Conservation (phyloP, 1,140 invertebrate genomes). For the Sinonovacula constricta region DNA sequence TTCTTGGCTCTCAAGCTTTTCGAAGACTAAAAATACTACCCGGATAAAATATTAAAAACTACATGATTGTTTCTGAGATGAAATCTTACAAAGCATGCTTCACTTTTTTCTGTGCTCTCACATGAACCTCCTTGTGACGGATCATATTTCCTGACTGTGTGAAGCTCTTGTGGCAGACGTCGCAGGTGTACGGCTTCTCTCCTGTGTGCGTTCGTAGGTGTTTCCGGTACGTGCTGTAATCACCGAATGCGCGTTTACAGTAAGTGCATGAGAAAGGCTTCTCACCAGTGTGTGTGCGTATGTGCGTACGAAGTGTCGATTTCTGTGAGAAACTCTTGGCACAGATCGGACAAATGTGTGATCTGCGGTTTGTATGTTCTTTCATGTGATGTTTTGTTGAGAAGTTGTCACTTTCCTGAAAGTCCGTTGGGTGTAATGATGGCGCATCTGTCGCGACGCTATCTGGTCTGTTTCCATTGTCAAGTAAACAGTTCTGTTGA, state of each 20-base stretch:
- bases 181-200: constrained; percentile 92
- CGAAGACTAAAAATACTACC: too few relatives aligned
- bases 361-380: constrained; percentile 10
- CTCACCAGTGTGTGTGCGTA: constrained; percentile 68
- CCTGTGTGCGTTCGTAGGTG: constrained; percentile 84
- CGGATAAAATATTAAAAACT: too few relatives aligned
- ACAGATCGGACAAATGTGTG: constrained; percentile 41
- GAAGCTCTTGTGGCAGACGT: constrained; percentile 93
- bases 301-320: constrained; percentile 64
- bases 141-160: constrained; percentile 91
- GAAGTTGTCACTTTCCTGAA: constrained; percentile 13
- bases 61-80: too few relatives aligned
- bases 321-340: constrained; percentile 85
- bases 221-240: constrained; percentile 78
- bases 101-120: too few relatives aligned
- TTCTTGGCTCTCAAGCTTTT: too few relatives aligned
- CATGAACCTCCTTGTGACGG: constrained; percentile 46
- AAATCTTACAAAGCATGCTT: too few relatives aligned
- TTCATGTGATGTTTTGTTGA: constrained; percentile 20
- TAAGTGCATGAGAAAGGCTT: constrained; percentile 81
- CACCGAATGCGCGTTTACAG: constrained; percentile 83
- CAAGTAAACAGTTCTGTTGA: neutral
- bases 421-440: neutral
- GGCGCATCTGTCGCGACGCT: neutral
- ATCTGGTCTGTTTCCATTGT: neutral